Percentiles rank a stretch among this genome's conserved stretches.
phyloP scores from a whole-genome alignment of 2,797 vertebrate species.

The Limosa lapponica region DNA sequence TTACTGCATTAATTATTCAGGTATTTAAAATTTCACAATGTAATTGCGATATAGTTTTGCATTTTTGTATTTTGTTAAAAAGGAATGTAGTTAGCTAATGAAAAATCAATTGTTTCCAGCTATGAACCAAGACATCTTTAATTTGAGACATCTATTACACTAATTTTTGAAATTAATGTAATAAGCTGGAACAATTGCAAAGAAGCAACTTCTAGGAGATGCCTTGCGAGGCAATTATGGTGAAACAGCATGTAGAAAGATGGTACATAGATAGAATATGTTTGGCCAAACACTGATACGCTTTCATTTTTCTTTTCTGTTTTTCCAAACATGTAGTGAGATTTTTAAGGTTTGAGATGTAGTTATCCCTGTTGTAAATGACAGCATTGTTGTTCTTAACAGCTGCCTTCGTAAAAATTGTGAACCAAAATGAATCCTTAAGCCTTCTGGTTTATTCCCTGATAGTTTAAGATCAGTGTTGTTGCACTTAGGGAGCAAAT shows the following conservation, averaged over 20 bases:
- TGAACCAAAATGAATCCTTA: neutral
- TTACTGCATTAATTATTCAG: conserved; percentile 89
- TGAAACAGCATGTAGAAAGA: neutral
- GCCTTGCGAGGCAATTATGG: neutral
- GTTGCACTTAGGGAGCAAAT: neutral
- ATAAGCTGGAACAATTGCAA: neutral
- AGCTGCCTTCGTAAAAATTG: neutral
- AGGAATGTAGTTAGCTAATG: neutral
- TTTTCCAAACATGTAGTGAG: neutral
- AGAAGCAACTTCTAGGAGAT: neutral
- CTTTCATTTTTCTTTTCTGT: neutral
- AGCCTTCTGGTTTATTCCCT: neutral
- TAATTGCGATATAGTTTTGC: neutral
- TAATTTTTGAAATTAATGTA: neutral
- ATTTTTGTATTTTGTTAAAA: neutral
- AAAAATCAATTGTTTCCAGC: neutral
- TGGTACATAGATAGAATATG: neutral
- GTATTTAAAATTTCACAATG: conserved; percentile 68
- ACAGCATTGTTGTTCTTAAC: neutral
- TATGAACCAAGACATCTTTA: neutral
- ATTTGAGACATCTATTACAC: neutral
- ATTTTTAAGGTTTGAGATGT: neutral
- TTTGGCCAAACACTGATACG: neutral
- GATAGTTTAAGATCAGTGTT: neutral
- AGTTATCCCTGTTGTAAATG: neutral